Conservation (phyloP, 2,113 vertebrate species). For the Meleagris gallopavo region DNA sequence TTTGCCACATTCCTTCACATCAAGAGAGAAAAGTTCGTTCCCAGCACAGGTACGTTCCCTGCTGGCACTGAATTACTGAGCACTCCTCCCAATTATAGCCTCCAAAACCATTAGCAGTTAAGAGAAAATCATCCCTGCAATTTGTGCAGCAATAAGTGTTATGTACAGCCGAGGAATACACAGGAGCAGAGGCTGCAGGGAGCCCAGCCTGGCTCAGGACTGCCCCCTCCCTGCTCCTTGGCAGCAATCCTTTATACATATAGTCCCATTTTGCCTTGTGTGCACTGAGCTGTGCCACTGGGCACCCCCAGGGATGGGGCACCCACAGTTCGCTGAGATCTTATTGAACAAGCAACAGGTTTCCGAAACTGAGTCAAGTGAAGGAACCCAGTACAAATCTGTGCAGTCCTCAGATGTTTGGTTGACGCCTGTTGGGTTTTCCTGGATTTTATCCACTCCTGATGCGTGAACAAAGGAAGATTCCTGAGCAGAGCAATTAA, state of each 20-base stretch:
- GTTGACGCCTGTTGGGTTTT: background rate
- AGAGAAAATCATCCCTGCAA: conserved; percentile 67
- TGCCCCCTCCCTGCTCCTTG: conserved; percentile 70
- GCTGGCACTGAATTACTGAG: conserved; percentile 8
- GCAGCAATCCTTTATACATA: background rate
- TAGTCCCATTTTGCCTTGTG: accelerated
- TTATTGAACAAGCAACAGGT: background rate
- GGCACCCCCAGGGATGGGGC: too few relatives aligned
- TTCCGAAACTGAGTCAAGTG: background rate
- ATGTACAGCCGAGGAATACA: background rate
- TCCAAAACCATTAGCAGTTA: conserved; percentile 62
- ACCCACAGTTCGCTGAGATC: background rate
- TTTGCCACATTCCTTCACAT: background rate
- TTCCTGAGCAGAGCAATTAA: background rate
- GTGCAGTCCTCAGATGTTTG: too few relatives aligned
- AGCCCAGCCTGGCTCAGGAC: conserved; percentile 59
- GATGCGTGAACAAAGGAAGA: background rate
- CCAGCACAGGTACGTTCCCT: background rate
- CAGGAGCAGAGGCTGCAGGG: background rate
- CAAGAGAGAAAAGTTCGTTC: background rate
- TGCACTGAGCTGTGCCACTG: background rate
- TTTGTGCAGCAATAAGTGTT: conserved; percentile 42
- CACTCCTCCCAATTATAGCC: background rate
- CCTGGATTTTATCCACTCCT: background rate
- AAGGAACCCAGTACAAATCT: background rate